Percentiles rank a stretch among this genome's conserved stretches.
Conservation (phyloP, 2,888 invertebrate genomes). For the Clusia tigrina region DNA sequence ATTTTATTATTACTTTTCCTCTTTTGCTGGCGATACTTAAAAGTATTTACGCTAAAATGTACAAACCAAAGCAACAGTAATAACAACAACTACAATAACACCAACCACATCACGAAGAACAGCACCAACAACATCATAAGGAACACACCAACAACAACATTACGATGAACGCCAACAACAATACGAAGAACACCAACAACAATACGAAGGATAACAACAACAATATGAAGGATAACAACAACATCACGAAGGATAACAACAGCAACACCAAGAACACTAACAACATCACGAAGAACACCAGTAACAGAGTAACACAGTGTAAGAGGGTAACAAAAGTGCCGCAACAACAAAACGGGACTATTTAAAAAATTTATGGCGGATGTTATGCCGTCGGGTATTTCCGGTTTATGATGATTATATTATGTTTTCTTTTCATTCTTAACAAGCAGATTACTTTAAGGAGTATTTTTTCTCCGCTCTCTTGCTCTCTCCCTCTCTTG, state of each 20-base stretch:
- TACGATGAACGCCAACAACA: slow-evolving; percentile 19
- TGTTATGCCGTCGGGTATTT: slow-evolving; percentile 57
- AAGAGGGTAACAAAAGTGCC: slow-evolving; percentile 48
- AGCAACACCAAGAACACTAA: slow-evolving; percentile 39
- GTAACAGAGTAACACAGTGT: no score
- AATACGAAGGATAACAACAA: slow-evolving; percentile 36
- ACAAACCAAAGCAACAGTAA: slow-evolving; percentile 38
- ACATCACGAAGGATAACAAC: slow-evolving; percentile 36
- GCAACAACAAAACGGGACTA: slow-evolving; percentile 44
- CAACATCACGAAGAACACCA: no score
- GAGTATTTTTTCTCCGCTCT: neutral
- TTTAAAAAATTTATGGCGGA: slow-evolving; percentile 57
- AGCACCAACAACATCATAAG: slow-evolving; percentile 34
- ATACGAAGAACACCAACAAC: slow-evolving; percentile 30
- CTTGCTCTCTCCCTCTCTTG: no score
- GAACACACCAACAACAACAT: no score
- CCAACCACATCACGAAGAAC: slow-evolving; percentile 35
- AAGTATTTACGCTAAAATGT: slow-evolving; percentile 41
- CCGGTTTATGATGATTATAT: slow-evolving; percentile 59
- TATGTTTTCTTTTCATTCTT: slow-evolving; percentile 38
- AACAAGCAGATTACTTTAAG: slow-evolving; percentile 23
- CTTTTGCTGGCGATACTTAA: slow-evolving; percentile 43
- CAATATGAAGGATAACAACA: slow-evolving; percentile 36
- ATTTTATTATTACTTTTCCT: neutral
- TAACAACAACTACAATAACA: slow-evolving; percentile 23